Conservation (phyloP, 2,797 vertebrate genomes). For the Periparus ater region DNA sequence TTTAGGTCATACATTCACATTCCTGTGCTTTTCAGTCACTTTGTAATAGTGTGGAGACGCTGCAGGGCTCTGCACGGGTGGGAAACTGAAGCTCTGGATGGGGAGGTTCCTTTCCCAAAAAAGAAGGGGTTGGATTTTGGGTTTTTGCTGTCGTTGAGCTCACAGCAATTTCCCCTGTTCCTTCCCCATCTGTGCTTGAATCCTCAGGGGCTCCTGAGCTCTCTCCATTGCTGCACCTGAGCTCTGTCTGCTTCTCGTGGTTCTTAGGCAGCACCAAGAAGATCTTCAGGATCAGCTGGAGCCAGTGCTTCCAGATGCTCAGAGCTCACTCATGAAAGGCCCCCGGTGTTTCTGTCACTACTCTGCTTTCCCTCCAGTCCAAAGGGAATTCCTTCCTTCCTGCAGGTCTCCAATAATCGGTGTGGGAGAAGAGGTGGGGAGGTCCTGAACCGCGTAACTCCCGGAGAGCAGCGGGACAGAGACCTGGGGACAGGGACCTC, state of each 20-base stretch:
- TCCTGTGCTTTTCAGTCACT: neutral
- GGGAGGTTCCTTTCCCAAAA: neutral
- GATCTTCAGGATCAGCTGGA: neutral
- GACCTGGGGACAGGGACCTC: neutral
- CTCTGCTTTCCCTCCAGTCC: neutral
- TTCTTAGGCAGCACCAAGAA: neutral
- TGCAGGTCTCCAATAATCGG: neutral
- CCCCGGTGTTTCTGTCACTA: neutral
- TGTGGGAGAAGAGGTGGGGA: neutral
- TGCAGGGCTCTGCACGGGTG: neutral
- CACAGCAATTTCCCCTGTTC: neutral
- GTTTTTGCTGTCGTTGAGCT: neutral
- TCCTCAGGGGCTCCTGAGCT: neutral
- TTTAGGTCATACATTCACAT: neutral
- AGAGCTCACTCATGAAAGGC: neutral
- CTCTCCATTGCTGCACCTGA: rapidly evolving
- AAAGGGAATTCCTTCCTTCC: neutral
- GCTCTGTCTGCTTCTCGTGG: neutral
- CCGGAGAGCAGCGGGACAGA: neutral
- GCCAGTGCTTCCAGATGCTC: neutral
- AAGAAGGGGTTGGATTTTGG: neutral
- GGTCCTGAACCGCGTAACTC: rapidly evolving
- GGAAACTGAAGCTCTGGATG: neutral
- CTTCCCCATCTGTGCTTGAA: neutral
- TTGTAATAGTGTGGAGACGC: rapidly evolving